Conservation (phyloP, 2,888 invertebrate species). For the Cephus runcator region DNA sequence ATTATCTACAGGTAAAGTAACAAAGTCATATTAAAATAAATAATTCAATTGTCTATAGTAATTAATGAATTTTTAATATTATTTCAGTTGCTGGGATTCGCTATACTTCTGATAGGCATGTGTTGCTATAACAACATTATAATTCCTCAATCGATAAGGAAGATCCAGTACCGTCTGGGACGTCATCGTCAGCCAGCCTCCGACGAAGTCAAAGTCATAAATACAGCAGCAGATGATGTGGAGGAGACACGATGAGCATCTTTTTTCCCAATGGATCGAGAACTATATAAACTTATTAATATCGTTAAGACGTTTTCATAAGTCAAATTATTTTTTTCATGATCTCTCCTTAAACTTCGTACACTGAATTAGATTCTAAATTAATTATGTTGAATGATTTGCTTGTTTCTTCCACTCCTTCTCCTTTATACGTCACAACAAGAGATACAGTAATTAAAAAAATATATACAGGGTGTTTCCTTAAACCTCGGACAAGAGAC, state of each 20-base stretch:
- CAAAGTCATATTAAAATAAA: neutral
- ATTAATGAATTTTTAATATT: slow-evolving; percentile 16
- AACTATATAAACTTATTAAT: neutral
- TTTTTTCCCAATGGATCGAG: neutral
- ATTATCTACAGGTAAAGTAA: slow-evolving; percentile 74
- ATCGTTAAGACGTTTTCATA: neutral
- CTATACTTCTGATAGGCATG: slow-evolving; percentile 82
- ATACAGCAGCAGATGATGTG: slow-evolving; percentile 52
- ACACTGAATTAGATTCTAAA: neutral
- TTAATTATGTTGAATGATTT: no score
- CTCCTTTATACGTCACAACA: no score
- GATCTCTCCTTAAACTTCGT: neutral
- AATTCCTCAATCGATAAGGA: slow-evolving; percentile 54
- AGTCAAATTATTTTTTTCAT: neutral
- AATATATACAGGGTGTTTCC: no score
- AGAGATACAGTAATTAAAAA: neutral
- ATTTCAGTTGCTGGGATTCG: slow-evolving; percentile 78
- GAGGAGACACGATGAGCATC: neutral
- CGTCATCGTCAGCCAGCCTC: slow-evolving; percentile 47
- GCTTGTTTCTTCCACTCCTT: no score
- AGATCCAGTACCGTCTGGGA: slow-evolving; percentile 38
- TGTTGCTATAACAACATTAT: slow-evolving; percentile 81
- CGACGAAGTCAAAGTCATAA: slow-evolving; percentile 52
- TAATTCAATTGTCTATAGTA: neutral
- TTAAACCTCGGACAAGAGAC: no score